These are phyloP conservation scores for Palythoa caribaeorum DNA, from an alignment of 92 coral and sea anemone genomes.

Conservation along the genomic window DNA sequence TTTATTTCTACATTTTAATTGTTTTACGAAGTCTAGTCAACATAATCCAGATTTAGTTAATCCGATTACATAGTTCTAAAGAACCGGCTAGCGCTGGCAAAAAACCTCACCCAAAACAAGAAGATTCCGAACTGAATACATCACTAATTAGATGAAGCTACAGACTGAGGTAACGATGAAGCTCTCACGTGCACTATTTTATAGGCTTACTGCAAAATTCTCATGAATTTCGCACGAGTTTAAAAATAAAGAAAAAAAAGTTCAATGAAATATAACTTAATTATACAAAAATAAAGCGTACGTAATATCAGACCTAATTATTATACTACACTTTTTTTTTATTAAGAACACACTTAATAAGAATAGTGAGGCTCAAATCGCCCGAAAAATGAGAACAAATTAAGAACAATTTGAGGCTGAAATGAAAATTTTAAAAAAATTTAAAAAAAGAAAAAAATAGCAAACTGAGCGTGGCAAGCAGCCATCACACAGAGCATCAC, in stretches of 20 bases:
- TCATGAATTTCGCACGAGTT: neutral
- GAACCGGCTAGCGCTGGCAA: neutral
- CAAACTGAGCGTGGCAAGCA: no score
- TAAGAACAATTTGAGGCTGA: no score
- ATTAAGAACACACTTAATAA: no score
- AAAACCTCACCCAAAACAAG: neutral
- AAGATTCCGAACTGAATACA: constrained; percentile 3
- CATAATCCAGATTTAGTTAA: constrained; percentile 11
- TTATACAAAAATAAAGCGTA: neutral
- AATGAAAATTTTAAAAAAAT: no score
- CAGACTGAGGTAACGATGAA: neutral
- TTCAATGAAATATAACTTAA: neutral
- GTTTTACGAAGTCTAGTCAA: constrained; percentile 21
- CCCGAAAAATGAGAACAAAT: no score
- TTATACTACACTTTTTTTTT: no score
- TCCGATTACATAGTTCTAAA: constrained; percentile 5
- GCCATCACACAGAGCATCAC: no score
- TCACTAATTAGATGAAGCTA: neutral
- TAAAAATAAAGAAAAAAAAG: neutral
- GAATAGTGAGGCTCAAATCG: no score
- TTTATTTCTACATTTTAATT: neutral
- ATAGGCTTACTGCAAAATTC: neutral
- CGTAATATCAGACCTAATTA: neutral
- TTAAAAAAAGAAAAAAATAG: no score
- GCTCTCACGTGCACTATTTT: neutral